These are phyloP conservation scores for Lipophrys pholis DNA, from an alignment of 2,113 vertebrate genomes.

Conservation along the genomic window DNA sequence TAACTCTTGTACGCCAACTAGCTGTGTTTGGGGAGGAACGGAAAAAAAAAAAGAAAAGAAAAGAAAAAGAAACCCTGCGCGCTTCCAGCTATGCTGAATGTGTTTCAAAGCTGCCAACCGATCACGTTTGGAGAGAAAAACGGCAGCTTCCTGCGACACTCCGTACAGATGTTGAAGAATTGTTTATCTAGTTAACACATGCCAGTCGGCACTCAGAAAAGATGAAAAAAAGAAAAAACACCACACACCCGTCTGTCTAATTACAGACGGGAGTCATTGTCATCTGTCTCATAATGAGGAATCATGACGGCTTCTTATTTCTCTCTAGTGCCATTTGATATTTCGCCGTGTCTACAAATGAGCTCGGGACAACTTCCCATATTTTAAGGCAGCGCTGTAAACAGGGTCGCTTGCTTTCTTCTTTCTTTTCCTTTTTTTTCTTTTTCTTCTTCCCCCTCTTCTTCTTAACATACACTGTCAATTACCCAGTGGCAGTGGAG, in stretches of 20 bases:
- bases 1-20: slow-evolving; percentile 15
- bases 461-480: slow-evolving; percentile 61
- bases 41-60: no score
- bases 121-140: slow-evolving; percentile 16
- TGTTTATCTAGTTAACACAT: slow-evolving; percentile 65
- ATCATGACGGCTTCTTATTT: slow-evolving; percentile 59
- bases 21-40: not conserved
- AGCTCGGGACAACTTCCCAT: slow-evolving; percentile 63
- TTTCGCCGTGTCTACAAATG: slow-evolving; percentile 67
- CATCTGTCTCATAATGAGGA: slow-evolving; percentile 72
- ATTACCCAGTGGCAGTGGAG: slow-evolving; percentile 65
- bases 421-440: slow-evolving; percentile 1
- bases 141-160: slow-evolving; percentile 34
- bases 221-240: not conserved
- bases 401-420: slow-evolving; percentile 46
- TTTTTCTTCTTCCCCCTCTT: no score
- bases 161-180: slow-evolving; percentile 66
- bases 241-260: slow-evolving; percentile 56
- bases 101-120: slow-evolving; percentile 46
- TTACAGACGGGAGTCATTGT: slow-evolving; percentile 67
- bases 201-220: slow-evolving; percentile 52
- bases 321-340: slow-evolving; percentile 70
- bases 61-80: no score
- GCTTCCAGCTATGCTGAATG: no score
- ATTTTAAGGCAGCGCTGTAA: slow-evolving; percentile 64